A percentile compares a stretch with the other conserved stretches of the same genome.
phyloP scores from a whole-genome alignment of 2,113 vertebrate species.

The Sorex araneus region DNA sequence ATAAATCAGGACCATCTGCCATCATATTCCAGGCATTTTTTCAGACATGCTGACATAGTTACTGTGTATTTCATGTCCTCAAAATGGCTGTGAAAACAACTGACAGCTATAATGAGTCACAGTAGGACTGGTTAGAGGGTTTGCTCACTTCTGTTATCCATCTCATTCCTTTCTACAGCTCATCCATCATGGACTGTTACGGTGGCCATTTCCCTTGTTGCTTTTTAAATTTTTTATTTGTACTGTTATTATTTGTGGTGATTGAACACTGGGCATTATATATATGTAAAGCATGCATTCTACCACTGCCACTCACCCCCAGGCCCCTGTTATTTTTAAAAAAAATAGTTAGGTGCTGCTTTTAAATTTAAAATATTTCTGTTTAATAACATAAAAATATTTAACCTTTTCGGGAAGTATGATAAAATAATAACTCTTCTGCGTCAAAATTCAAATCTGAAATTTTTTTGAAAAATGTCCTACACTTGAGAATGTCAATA shows the following conservation, averaged over 20 bases:
- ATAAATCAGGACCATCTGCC: neutral
- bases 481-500: slow-evolving; percentile 61
- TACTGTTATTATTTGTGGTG: no score
- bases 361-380: slow-evolving; percentile 32
- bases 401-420: slow-evolving; percentile 1
- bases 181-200: no score
- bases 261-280: no score
- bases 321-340: neutral
- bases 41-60: neutral
- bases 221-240: no score
- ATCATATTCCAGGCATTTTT: neutral
- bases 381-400: slow-evolving; percentile 53
- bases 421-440: slow-evolving; percentile 43
- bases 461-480: slow-evolving; percentile 68
- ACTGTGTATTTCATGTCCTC: neutral
- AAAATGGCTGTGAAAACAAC: neutral
- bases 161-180: neutral
- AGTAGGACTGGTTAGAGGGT: neutral
- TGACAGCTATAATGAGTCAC: neutral
- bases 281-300: no score
- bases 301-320: no score
- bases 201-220: no score
- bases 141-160: neutral
- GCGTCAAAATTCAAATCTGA: neutral
- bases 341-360: slow-evolving; percentile 27